Evolutionary conservation across 2,888 invertebrate genomes (phyloP), one percentile per base, ranked within the genome.

Genomic region (Danaus chrysippus): DNA sequence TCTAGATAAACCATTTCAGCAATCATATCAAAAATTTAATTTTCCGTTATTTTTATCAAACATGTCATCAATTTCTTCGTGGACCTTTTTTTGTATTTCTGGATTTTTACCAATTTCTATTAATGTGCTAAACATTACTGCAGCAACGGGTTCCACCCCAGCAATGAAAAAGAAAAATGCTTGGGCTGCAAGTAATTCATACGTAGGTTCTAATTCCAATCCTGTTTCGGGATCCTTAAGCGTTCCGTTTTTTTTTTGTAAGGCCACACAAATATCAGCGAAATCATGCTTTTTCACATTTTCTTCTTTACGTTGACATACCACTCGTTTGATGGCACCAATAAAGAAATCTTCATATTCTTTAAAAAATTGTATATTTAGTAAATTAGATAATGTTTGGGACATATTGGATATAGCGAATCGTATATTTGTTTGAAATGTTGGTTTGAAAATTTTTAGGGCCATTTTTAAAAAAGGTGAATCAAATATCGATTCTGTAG

Each of bases 91-190:
- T 11, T 83, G 76, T 9, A 83, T 68, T 10, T 83, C 77, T 8
- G 82, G 78, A 63, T 84, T 69, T 43, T 74, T 71, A 3, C 87
- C 87, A 0, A 90, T 69, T 70, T 84, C 80, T 34, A 81, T 73
- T 1, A 85, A 66, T 0, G 76, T 70, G 13, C 72, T 75, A 60
- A 78, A 80, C 62, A 88, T 76, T 1, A 76, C 73, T 5, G 78
- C 74, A 0, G 87, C 83, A 1, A 81, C 76, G 0, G 87, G 83
- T 52, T 88, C 87, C 1, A 84, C 83, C 0, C 89, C 90, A 41
- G 86, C 89, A 44, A 75, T 70, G 58, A 83, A 85, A 67, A 86
- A 87, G 67, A 88, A 81, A 59, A 87, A 83, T 0, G 79, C 82
- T 68, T 87, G 85, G 8, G 84, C 82, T 5, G 82, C 79, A 17